Conservation (phyloP, 2,888 invertebrate genomes). For the Conistra vaccinii region DNA sequence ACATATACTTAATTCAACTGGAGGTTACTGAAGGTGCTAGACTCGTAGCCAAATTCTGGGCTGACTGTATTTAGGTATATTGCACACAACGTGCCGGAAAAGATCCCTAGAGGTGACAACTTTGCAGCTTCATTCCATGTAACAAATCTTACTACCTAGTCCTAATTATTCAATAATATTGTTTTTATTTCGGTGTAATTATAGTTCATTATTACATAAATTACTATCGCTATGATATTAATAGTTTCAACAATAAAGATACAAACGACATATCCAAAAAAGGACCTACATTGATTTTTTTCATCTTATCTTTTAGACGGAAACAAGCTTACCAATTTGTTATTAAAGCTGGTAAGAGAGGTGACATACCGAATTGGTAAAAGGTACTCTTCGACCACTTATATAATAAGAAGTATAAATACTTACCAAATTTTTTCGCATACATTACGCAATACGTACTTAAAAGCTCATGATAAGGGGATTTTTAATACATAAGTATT, state of each 20-base stretch:
- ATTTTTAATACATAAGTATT: constrained; percentile 5
- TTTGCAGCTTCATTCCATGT: not conserved
- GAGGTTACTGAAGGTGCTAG: too few species aligned
- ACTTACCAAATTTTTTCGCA: not conserved
- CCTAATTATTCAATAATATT: not conserved
- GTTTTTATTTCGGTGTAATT: too few species aligned
- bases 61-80: too few species aligned
- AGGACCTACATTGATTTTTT: not conserved
- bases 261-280: not conserved
- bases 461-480: constrained; percentile 12
- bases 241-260: not conserved
- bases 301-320: not conserved
- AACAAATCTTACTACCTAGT: not conserved
- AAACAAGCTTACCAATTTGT: not conserved
- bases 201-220: not conserved
- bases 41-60: too few species aligned
- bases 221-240: not conserved
- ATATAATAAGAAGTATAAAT: constrained; percentile 25
- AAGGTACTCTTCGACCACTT: constrained; percentile 5
- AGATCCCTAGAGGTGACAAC: not conserved
- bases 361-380: constrained; percentile 15
- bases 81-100: too few species aligned
- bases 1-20: not conserved
- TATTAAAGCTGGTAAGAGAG: not conserved
- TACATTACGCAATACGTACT: constrained; percentile 18